A percentile compares a stretch with the other conserved stretches of the same genome.
Evolutionary conservation across 1,140 invertebrate species (phyloP).

Genomic region (Diorhabda carinulata): DNA sequence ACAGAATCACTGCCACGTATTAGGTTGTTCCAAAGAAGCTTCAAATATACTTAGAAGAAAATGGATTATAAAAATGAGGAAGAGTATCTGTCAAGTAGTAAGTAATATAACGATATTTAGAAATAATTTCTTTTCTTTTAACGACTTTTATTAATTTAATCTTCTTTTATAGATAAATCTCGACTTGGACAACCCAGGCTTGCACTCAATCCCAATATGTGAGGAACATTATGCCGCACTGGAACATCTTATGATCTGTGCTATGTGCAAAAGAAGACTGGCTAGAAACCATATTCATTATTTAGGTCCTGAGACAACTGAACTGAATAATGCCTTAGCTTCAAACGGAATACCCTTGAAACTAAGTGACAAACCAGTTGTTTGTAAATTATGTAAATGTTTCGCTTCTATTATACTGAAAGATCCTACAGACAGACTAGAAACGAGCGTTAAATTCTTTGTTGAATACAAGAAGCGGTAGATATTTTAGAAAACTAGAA

Average conservation of each 20-base stretch:
- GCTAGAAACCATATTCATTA: constrained; percentile 69
- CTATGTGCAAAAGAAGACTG: constrained; percentile 67
- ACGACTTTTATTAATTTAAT: not conserved
- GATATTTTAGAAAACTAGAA: not conserved
- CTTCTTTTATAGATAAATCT: constrained; percentile 52
- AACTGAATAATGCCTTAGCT: constrained; percentile 62
- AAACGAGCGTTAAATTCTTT: constrained; percentile 58
- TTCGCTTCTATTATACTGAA: constrained; percentile 69
- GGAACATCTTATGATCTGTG: constrained; percentile 68
- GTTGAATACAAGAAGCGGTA: constrained; percentile 62
- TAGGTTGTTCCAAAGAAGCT: constrained; percentile 59
- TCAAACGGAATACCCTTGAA: constrained; percentile 64
- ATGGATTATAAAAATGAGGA: constrained; percentile 70
- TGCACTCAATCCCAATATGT: constrained; percentile 62
- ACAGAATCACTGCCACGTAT: constrained; percentile 56
- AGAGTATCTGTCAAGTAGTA: constrained; percentile 67
- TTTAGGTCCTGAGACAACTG: constrained; percentile 56
- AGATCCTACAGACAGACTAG: constrained; percentile 51
- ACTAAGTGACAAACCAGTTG: constrained; percentile 57
- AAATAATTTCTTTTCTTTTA: not conserved
- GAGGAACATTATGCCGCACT: constrained; percentile 60
- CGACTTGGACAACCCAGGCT: constrained; percentile 55
- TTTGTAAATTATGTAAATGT: constrained; percentile 76
- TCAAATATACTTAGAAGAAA: constrained; percentile 70
- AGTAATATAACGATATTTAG: constrained; percentile 26